These are phyloP conservation scores for Cactoblastis cactorum DNA, from an alignment of 2,888 invertebrate genomes.

Conservation along the genomic window DNA sequence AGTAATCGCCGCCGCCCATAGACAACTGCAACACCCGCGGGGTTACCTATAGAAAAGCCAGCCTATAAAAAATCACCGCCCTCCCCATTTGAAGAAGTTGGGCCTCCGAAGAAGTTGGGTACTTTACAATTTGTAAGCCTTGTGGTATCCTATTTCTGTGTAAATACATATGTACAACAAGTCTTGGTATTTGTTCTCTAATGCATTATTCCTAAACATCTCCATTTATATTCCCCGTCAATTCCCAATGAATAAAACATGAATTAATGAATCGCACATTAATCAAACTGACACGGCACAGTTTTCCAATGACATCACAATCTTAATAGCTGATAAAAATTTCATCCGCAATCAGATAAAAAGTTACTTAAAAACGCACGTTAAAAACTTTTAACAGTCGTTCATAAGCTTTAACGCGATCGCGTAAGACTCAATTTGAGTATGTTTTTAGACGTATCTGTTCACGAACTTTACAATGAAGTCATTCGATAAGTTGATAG, in stretches of 20 bases:
- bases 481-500: constrained; percentile 46
- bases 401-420: not conserved
- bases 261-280: constrained; percentile 5
- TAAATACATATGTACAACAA: not conserved
- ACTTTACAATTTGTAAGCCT: not conserved
- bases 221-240: constrained; percentile 4
- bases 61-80: too few species aligned
- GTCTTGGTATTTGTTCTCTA: not conserved
- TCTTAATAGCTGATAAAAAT: constrained; percentile 9
- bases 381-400: not conserved
- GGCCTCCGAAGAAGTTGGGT: too few species aligned
- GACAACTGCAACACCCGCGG: too few species aligned
- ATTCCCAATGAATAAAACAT: constrained; percentile 8
- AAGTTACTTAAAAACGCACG: constrained; percentile 5
- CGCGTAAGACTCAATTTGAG: constrained; percentile 15
- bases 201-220: constrained; percentile 2
- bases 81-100: too few species aligned
- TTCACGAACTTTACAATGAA: constrained; percentile 18
- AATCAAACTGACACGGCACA: constrained; percentile 7
- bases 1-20: too few species aligned
- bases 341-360: constrained; percentile 9
- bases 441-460: constrained; percentile 12
- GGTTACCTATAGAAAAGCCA: too few species aligned
- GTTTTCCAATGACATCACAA: constrained; percentile 9
- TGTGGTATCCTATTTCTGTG: not conserved